These are phyloP conservation scores for Scortum barcoo DNA, from an alignment of 2,113 vertebrate species.

Conservation along the genomic window DNA sequence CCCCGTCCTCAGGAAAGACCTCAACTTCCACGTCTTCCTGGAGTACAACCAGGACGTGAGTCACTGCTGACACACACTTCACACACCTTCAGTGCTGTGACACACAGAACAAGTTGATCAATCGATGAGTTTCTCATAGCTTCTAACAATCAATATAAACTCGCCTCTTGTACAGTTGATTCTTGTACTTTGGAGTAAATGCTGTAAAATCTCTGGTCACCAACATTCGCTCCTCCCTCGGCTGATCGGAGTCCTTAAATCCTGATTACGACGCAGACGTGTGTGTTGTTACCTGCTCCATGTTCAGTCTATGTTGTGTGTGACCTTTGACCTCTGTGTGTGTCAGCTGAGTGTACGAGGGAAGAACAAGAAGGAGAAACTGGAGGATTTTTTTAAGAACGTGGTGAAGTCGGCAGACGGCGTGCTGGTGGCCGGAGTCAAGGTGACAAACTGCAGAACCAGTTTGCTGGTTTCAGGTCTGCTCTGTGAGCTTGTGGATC, in stretches of 20 bases:
- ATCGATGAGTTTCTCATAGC: no score
- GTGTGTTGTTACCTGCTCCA: not conserved
- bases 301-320: not conserved
- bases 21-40: conserved; percentile 99
- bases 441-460: conserved; percentile 83
- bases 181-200: no score
- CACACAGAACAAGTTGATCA: no score
- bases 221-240: no score
- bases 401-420: conserved; percentile 99
- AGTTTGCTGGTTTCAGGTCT: not conserved
- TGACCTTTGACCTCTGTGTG: conserved; percentile 10
- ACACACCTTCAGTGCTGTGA: no score
- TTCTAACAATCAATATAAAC: no score
- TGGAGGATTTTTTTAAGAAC: conserved; percentile 99
- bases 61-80: conserved; percentile 45
- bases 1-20: conserved; percentile 96
- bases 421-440: conserved; percentile 97
- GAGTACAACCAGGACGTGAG: conserved; percentile 99
- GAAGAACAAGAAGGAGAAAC: conserved; percentile 99
- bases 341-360: conserved; percentile 96
- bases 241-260: no score
- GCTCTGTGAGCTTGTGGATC: not conserved
- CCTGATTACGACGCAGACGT: no score
- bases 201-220: no score
- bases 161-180: no score